phyloP scores from a whole-genome alignment of 2,797 vertebrate species.

The Pseudomugil gertrudae region DNA sequence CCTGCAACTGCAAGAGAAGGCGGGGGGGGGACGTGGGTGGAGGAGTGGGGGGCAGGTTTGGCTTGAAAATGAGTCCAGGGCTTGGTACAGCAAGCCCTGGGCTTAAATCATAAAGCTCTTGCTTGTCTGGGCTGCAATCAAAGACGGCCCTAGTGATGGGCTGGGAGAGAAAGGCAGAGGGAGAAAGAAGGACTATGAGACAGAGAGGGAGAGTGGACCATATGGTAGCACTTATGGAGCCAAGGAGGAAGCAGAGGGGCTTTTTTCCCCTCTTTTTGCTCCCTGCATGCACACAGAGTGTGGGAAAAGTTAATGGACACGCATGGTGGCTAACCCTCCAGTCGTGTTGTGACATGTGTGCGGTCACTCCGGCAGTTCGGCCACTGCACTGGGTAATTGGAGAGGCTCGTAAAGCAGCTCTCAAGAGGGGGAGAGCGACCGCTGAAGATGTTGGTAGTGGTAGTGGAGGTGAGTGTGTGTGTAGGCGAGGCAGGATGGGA shows the following conservation, averaged over 20 bases:
- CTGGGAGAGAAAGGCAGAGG: constrained; percentile 67
- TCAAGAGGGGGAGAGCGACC: constrained; percentile 63
- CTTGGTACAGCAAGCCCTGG: constrained; percentile 89
- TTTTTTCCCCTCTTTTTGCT: constrained; percentile 62
- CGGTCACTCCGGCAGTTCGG: constrained; percentile 76
- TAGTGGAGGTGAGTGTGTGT: constrained; percentile 19
- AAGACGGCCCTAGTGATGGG: constrained; percentile 80
- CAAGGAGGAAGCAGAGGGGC: constrained; percentile 87
- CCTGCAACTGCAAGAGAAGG: constrained; percentile 84
- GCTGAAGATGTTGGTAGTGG: constrained; percentile 52
- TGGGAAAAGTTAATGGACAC: constrained; percentile 96
- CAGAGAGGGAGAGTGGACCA: constrained; percentile 77
- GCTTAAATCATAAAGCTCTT: constrained; percentile 90
- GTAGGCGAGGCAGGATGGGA: constrained; percentile 38
- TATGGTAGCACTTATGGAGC: constrained; percentile 94
- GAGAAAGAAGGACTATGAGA: constrained; percentile 53
- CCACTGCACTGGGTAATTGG: constrained; percentile 80
- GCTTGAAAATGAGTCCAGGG: constrained; percentile 87
- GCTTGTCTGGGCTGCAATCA: constrained; percentile 89
- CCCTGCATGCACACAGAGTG: constrained; percentile 84
- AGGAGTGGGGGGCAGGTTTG: constrained; percentile 77
- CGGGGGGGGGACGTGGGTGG: constrained; percentile 48
- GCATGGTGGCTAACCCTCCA: constrained; percentile 89
- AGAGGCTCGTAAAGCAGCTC: constrained; percentile 82
- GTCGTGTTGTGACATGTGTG: constrained; percentile 85